A percentile compares a stretch with the other conserved stretches of the same genome.
Evolutionary conservation across 2,888 invertebrate genomes (phyloP).

Genomic region (Hypsopygia costalis): DNA sequence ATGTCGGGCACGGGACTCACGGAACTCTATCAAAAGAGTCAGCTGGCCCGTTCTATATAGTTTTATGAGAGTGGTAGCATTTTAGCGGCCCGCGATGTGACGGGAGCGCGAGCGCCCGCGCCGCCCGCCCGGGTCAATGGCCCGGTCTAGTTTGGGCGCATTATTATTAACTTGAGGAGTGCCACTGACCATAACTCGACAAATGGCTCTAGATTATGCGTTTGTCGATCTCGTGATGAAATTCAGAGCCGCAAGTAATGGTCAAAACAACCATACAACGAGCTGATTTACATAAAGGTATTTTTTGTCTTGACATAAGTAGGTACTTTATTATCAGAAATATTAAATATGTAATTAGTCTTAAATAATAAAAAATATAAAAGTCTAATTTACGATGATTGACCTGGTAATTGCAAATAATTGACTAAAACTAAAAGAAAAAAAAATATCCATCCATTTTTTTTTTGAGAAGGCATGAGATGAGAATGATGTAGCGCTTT

Average conservation of each 20-base stretch:
- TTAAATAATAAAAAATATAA: no score
- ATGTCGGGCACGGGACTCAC: neutral
- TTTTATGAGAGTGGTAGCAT: conserved; percentile 34
- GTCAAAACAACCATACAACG: no score
- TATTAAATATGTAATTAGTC: no score
- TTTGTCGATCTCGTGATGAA: conserved; percentile 24
- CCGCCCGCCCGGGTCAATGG: conserved; percentile 65
- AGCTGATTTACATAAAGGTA: no score
- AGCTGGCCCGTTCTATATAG: conserved; percentile 1
- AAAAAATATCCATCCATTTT: no score
- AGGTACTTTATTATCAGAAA: no score
- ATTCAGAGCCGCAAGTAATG: neutral
- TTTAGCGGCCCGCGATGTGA: conserved; percentile 56
- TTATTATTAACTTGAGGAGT: conserved; percentile 72
- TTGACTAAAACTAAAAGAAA: no score
- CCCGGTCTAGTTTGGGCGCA: conserved; percentile 79
- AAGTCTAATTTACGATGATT: no score
- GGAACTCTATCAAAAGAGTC: conserved; percentile 2
- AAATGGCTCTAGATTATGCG: conserved; percentile 40
- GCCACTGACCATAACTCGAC: conserved; percentile 48
- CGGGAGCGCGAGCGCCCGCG: conserved; percentile 60
- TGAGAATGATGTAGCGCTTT: no score
- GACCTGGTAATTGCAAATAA: no score
- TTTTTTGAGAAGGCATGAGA: no score
- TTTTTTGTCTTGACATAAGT: no score